Conservation (phyloP, 2,797 vertebrate genomes). For the Mareca strepera region DNA sequence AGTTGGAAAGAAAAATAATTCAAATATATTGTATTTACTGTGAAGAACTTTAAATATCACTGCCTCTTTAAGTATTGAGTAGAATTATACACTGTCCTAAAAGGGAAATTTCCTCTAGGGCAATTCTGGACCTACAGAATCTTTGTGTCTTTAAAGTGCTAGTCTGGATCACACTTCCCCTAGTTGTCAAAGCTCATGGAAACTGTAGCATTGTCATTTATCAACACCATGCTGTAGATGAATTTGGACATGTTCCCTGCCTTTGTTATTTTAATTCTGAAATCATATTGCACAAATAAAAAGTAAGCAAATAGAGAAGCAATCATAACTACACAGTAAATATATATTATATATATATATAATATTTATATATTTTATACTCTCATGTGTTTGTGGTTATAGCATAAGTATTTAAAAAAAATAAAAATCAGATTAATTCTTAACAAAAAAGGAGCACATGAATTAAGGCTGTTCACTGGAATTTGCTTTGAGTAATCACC, state of each 20-base stretch:
- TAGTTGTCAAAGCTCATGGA: not conserved
- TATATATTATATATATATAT: not conserved
- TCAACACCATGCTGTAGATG: not conserved
- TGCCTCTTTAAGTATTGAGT: not conserved
- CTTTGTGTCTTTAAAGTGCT: not conserved
- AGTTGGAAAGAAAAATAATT: not conserved
- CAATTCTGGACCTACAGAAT: not conserved
- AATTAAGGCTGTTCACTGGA: constrained; percentile 16
- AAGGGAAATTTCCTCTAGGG: not conserved
- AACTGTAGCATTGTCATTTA: not conserved
- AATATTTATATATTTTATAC: not conserved
- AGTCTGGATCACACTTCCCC: not conserved
- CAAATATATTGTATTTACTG: not conserved
- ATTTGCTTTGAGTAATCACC: constrained; percentile 46
- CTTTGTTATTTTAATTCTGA: not conserved
- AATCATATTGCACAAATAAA: not conserved
- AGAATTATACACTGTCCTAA: not conserved
- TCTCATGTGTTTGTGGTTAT: not conserved
- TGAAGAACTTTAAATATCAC: not conserved
- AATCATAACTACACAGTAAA: not conserved
- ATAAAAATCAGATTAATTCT: not conserved
- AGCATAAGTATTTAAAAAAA: not conserved
- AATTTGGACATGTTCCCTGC: not conserved
- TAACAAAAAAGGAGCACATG: not conserved
- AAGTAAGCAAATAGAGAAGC: not conserved